Base-by-base conservation (phyloP, 2,113 vertebrate genomes). In the Motacilla alba region DNA sequence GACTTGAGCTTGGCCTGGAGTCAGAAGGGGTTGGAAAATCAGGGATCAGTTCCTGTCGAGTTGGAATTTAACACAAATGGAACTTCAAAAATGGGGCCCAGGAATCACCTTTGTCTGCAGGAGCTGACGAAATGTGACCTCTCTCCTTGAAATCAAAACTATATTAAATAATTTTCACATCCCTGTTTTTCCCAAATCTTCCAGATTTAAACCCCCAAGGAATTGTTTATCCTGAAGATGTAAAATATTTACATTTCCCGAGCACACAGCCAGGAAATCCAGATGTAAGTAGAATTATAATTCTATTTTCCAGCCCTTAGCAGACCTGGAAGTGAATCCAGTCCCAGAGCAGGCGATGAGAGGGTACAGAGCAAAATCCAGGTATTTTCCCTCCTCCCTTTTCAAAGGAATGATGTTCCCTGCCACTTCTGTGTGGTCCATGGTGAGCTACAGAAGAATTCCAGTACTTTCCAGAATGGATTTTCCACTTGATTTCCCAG, bases 31-130 rank as follows among this genome's bases (percentile, higher is more conserved):
- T 13, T 55, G 56, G 14, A 50, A 63, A 87, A 70, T 13, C 16
- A 14, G 31, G 30, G 43, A 62, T 84, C 35, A 11, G 30, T 63
- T 82, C 56, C 60, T 20, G 8, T 16, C 1, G 4, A 8, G 49
- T 3, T 60, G 30, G 66, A 63, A 56, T 83, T 73, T 2, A 31
- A 47, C 52, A 28, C 19, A 46, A 53, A 28, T 4, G 3, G 67
- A 49, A 12, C 0, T 27, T 8, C 52, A 17, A 1, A 37, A 83
- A 12, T 0, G 1, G 2, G 13, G 11, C 1, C 2, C 30, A 35
- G n/a, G 37, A 44, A 37, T 31, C 20, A 3, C 23, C 44, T 56
- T 37, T 33, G 31, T 4, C 43, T 43, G 3, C 59, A 62, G 46
- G 30, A 69, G 70, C 47, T 67, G 62, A 11, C 39, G 60, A 12